phyloP scores from a whole-genome alignment of 2,888 invertebrate species.

The Embidobia sp. region DNA sequence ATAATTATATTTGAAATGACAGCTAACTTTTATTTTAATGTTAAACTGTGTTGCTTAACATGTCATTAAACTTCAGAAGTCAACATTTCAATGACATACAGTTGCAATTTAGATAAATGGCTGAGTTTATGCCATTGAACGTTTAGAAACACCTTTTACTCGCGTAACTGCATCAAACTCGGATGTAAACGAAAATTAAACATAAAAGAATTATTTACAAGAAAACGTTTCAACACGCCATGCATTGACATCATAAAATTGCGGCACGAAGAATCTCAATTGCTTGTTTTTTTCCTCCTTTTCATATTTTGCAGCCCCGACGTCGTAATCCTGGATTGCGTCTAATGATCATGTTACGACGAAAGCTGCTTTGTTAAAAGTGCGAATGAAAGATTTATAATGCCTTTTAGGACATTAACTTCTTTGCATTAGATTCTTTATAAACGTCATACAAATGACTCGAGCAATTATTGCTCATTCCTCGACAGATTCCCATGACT shows the following conservation, averaged over 20 bases:
- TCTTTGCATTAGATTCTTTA: constrained; percentile 13
- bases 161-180: neutral
- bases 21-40: no score
- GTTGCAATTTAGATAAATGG: neutral
- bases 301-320: constrained; percentile 13
- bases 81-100: no score
- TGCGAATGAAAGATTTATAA: constrained; percentile 30
- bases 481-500: neutral
- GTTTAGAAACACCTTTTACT: neutral
- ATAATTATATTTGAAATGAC: no score
- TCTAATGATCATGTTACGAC: constrained; percentile 32
- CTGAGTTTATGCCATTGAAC: neutral
- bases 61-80: no score
- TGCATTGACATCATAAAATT: constrained; percentile 29
- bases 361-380: constrained; percentile 36
- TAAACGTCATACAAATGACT: neutral
- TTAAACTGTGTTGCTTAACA: no score
- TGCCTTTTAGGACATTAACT: constrained; percentile 15
- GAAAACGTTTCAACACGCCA: constrained; percentile 5
- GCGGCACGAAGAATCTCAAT: constrained; percentile 12
- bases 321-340: constrained; percentile 36
- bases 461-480: constrained; percentile 12
- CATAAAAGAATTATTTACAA: constrained; percentile 22
- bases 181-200: constrained; percentile 5
- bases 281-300: neutral